Conservation (phyloP, 2,888 invertebrate species). For the Noctuana brunneofusca region DNA sequence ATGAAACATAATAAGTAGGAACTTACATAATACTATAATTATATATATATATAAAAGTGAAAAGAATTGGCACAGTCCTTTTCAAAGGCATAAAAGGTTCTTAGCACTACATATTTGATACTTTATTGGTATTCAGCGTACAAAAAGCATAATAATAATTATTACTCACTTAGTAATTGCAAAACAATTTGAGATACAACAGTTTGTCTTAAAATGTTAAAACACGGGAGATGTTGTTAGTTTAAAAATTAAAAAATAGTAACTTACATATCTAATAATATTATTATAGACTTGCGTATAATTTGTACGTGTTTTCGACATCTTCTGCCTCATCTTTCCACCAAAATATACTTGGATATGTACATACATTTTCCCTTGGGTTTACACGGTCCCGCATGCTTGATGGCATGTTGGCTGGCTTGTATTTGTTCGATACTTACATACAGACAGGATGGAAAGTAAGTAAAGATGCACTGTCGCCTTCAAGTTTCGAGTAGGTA, state of each 20-base stretch:
- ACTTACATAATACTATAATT: not conserved
- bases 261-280: not conserved
- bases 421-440: not conserved
- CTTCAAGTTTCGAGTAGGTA: no score
- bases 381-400: not conserved
- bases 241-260: slow-evolving; percentile 15
- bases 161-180: slow-evolving; percentile 4
- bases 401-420: not conserved
- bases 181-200: slow-evolving; percentile 26
- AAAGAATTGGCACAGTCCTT: slow-evolving; percentile 23
- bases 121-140: slow-evolving; percentile 19
- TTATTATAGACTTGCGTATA: slow-evolving; percentile 24
- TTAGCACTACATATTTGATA: slow-evolving; percentile 14
- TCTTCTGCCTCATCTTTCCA: not conserved
- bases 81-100: slow-evolving; percentile 24
- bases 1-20: not conserved
- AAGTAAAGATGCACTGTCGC: no score
- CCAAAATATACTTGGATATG: slow-evolving; percentile 23
- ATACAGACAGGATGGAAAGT: no score
- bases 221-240: slow-evolving; percentile 19
- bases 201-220: slow-evolving; percentile 15
- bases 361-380: slow-evolving; percentile 7
- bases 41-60: slow-evolving; percentile 28
- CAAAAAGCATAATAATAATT: slow-evolving; percentile 16
- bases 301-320: slow-evolving; percentile 28